phyloP scores from a whole-genome alignment of 2,113 vertebrate species.

The Chlamydotis undulata region DNA sequence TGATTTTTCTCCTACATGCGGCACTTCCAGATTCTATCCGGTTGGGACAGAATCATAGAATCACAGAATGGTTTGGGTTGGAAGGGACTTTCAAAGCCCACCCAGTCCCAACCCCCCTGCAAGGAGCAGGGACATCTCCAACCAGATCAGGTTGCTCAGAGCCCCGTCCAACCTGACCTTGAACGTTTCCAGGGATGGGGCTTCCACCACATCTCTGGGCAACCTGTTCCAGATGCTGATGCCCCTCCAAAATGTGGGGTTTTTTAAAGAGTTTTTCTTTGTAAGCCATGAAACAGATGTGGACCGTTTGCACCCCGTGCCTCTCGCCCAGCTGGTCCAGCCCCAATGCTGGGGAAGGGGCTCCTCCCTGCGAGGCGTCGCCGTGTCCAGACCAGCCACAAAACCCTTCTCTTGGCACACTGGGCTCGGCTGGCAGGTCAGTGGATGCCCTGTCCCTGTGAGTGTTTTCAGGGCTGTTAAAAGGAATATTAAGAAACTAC shows the following conservation, averaged over 20 bases:
- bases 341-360: neutral
- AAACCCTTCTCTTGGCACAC: neutral
- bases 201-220: too few species aligned
- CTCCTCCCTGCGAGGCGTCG: neutral
- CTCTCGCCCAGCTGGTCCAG: neutral
- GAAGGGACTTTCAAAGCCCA: too few species aligned
- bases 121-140: too few species aligned
- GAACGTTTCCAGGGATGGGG: too few species aligned
- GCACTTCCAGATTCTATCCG: neutral
- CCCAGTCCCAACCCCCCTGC: too few species aligned
- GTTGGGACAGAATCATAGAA: neutral
- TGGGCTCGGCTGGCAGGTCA: rapidly evolving
- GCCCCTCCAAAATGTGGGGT: neutral
- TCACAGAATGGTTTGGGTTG: too few species aligned
- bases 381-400: neutral
- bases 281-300: neutral
- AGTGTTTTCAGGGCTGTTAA: neutral
- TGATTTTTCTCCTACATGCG: neutral
- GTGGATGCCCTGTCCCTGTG: rapidly evolving
- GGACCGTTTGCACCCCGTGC: neutral
- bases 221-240: neutral
- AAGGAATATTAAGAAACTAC: neutral
- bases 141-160: too few species aligned
- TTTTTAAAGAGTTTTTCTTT: neutral
- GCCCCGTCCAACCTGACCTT: too few species aligned